These are phyloP conservation scores for Pemphredon lugubris DNA, from an alignment of 2,888 invertebrate species.

Conservation along the genomic window DNA sequence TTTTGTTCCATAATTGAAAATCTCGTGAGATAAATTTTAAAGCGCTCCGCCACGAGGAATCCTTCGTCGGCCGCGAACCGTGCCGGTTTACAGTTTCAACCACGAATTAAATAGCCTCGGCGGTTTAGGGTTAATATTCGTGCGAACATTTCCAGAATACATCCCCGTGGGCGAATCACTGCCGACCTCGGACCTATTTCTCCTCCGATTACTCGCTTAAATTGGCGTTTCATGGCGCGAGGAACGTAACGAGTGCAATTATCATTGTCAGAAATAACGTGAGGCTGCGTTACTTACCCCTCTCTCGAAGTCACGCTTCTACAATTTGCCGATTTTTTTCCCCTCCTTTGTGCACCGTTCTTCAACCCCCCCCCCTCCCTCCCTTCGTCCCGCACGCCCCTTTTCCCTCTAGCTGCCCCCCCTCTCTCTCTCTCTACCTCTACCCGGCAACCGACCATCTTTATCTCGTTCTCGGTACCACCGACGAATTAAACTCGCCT, in stretches of 20 bases:
- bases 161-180: not conserved
- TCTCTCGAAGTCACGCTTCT: conserved; percentile 24
- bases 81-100: too few relatives aligned
- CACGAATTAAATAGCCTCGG: too few relatives aligned
- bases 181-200: conserved; percentile 10
- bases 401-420: conserved; percentile 2
- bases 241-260: conserved; percentile 65
- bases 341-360: too few relatives aligned
- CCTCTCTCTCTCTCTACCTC: not conserved
- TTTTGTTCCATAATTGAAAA: too few relatives aligned
- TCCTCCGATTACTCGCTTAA: conserved; percentile 49
- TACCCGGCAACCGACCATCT: not conserved
- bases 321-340: conserved; percentile 44
- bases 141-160: not conserved
- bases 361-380: too few relatives aligned
- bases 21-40: too few relatives aligned
- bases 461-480: conserved; percentile 9
- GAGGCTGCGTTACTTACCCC: conserved; percentile 14
- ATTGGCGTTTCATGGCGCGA: conserved; percentile 47
- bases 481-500: conserved; percentile 50
- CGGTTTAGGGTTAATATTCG: too few relatives aligned
- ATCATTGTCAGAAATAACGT: conserved; percentile 69
- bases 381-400: too few relatives aligned
- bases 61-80: too few relatives aligned
- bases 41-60: too few relatives aligned